These are phyloP conservation scores for Gymnarchus niloticus DNA, from an alignment of 2,113 vertebrate genomes.

Conservation along the genomic window DNA sequence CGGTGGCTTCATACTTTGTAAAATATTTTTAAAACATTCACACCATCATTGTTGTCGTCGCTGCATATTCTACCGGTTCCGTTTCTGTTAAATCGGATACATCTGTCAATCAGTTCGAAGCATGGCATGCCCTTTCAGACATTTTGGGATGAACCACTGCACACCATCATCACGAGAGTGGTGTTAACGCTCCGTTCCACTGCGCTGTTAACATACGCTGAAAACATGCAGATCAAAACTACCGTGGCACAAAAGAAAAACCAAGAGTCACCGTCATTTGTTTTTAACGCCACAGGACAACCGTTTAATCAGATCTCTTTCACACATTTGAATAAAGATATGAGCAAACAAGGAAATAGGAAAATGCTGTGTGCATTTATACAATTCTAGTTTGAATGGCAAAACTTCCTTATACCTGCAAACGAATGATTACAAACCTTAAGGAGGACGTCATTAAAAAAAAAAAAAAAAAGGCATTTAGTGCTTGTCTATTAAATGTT, in stretches of 20 bases:
- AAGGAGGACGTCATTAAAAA: background rate
- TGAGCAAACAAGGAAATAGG: conserved; percentile 47
- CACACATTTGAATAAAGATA: conserved; percentile 43
- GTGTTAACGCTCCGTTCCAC: too few relatives aligned
- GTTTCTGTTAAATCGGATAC: too few relatives aligned
- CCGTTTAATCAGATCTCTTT: background rate
- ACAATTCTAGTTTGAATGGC: conserved; percentile 42
- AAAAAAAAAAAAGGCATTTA: background rate
- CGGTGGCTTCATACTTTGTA: background rate
- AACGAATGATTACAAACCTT: background rate
- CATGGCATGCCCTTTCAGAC: too few relatives aligned
- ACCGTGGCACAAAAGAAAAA: background rate
- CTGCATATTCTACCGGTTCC: too few relatives aligned
- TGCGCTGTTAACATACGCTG: too few relatives aligned
- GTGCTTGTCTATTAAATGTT: background rate
- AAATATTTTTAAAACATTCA: background rate
- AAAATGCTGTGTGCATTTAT: conserved; percentile 32
- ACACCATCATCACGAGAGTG: too few relatives aligned
- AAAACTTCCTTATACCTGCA: conserved; percentile 47
- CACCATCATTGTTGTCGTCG: background rate
- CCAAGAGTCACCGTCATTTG: background rate
- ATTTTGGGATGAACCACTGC: too few relatives aligned
- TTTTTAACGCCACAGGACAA: background rate
- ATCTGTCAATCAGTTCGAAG: too few relatives aligned
- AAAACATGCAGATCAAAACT: background rate